A percentile compares a stretch with the other conserved stretches of the same genome.
Conservation (phyloP, 2,797 vertebrate genomes). For the Tachyglossus aculeatus region DNA sequence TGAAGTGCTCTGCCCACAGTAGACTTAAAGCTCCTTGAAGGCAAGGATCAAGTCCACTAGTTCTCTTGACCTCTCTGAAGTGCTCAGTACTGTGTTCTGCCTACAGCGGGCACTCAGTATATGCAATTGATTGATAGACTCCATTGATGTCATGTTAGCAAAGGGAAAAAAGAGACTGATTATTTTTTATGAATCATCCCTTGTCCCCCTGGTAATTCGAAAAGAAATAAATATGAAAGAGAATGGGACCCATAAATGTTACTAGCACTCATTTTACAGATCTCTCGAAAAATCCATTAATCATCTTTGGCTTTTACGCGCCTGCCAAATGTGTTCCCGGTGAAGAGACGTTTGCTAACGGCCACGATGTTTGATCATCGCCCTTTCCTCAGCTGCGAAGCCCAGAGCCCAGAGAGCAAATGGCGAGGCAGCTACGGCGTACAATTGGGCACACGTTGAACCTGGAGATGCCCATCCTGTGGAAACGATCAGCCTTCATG, state of each 20-base stretch:
- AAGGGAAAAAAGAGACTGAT: constrained; percentile 33
- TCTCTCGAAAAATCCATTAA: constrained; percentile 55
- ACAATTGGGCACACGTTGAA: constrained; percentile 55
- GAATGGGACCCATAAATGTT: constrained; percentile 38
- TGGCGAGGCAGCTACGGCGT: constrained; percentile 50
- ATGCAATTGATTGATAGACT: no score
- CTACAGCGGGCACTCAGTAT: no score
- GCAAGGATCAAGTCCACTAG: no score
- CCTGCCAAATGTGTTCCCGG: constrained; percentile 37
- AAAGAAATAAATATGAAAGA: constrained; percentile 54
- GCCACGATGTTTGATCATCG: constrained; percentile 17
- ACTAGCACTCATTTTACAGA: constrained; percentile 50
- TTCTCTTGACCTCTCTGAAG: no score
- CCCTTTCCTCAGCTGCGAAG: constrained; percentile 36
- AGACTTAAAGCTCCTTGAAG: no score
- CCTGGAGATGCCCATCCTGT: constrained; percentile 46
- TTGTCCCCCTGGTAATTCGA: constrained; percentile 56
- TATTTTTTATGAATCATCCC: constrained; percentile 55
- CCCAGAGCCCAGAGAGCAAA: no score
- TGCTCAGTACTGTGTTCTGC: no score
- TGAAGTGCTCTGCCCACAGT: no score
- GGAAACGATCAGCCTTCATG: no score
- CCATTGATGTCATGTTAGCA: constrained; percentile 41
- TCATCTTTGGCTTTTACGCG: constrained; percentile 36
- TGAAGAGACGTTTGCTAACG: constrained; percentile 54